These are phyloP conservation scores for Oxyruncus cristatus DNA, from an alignment of 2,113 vertebrate genomes.

Conservation along the genomic window DNA sequence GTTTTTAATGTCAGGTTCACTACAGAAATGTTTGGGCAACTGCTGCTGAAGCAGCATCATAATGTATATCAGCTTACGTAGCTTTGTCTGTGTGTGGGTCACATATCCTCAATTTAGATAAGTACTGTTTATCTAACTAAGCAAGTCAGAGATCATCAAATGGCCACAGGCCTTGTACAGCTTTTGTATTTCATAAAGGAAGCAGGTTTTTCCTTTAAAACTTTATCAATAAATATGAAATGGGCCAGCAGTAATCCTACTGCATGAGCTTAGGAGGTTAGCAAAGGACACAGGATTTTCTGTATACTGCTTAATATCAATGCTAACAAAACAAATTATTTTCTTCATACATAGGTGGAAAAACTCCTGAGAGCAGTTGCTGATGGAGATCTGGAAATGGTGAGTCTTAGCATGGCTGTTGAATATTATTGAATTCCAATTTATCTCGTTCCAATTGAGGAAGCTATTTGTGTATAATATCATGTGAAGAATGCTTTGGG, in stretches of 20 bases:
- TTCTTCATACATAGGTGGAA: conserved; percentile 82
- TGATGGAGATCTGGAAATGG: conserved; percentile 95
- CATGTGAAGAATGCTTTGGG: not conserved
- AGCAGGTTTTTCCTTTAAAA: not conserved
- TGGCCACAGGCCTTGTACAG: not conserved
- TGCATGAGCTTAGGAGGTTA: not conserved
- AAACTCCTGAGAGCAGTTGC: conserved; percentile 92
- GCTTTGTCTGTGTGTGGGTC: not conserved
- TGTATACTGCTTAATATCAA: not conserved
- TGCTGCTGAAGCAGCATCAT: not conserved
- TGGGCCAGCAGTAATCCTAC: not conserved
- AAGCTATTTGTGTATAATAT: not conserved
- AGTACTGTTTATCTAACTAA: not conserved
- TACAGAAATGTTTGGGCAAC: not conserved
- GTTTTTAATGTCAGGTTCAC: not conserved
- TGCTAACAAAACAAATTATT: not conserved
- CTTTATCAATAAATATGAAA: not conserved
- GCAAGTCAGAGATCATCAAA: not conserved
- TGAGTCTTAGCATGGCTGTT: conserved; percentile 65
- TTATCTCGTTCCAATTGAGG: not conserved
- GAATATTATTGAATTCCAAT: not conserved
- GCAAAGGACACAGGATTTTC: conserved; percentile 9
- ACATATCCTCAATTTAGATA: not conserved
- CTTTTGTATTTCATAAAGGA: not conserved
- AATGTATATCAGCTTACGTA: not conserved